Base-by-base conservation (phyloP, 2,113 vertebrate species). In the Atherinomorus stipes region DNA sequence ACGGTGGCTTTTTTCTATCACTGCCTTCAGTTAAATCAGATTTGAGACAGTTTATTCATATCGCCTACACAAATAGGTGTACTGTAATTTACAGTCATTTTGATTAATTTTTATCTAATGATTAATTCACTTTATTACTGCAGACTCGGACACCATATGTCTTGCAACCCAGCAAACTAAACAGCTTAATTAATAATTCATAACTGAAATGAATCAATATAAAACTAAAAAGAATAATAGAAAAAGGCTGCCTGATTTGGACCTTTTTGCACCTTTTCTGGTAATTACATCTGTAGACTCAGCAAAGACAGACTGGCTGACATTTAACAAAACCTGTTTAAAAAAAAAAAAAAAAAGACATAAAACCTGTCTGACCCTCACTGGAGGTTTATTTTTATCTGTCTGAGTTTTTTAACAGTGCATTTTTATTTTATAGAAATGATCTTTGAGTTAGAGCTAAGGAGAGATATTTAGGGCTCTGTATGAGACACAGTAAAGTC, bases 401-500 rank as follows among this genome's bases (percentile, higher is more conserved):
- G 22, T 42, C n/a, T 19, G 18, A 40, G 21, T 58, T 16, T 64
- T 26, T 44, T 0, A 69, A 26, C 4, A 4, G 22, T 67, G 49
- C 47, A n/a, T 76, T 54, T 12, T 18, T 64, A 31, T 51, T 78
- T 59, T 26, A 15, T 10, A 1, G 42, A 53, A 45, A 49, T 45
- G 53, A 58, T 58, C 54, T 21, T 25, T 12, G 22, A 47, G 7
- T 60, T 26, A 23, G 40, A 28, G 37, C 9, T 13, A n/a, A 44
- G 19, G 13, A 26, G 7, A 54, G 13, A 6, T 47, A 7, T 2
- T 15, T 22, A 45, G 44, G 22, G 18, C 9, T 0, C 40, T 18
- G 12, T 25, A 9, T 70, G 37, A 52, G 51, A 76, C 45, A 61
- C 34, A 70, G 63, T 28, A 28, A 11, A 18, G 6, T 47, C 45